phyloP scores from a whole-genome alignment of 2,888 invertebrate genomes.

The Asteroscopus sphinx region DNA sequence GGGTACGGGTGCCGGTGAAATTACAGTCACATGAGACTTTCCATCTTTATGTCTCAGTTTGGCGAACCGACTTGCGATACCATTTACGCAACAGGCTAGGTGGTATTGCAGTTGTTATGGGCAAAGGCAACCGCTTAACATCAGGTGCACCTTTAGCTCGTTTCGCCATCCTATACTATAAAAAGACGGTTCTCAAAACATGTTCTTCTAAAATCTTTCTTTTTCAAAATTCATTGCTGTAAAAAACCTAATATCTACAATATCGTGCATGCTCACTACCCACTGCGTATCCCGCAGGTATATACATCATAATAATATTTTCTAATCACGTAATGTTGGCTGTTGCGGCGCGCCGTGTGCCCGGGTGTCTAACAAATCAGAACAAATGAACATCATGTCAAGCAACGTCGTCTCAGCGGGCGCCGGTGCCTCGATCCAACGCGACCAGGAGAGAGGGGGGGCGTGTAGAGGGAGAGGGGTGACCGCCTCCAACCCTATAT shows the following conservation, averaged over 20 bases:
- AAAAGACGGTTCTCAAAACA: too few species aligned
- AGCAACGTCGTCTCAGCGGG: slow-evolving; percentile 76
- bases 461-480: slow-evolving; percentile 22
- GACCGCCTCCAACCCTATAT: slow-evolving; percentile 57
- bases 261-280: slow-evolving; percentile 19
- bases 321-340: slow-evolving; percentile 74
- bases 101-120: too few species aligned
- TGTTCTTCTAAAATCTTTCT: too few species aligned
- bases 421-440: slow-evolving; percentile 54
- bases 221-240: too few species aligned
- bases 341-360: slow-evolving; percentile 60
- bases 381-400: slow-evolving; percentile 82
- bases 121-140: too few species aligned
- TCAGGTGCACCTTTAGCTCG: too few species aligned
- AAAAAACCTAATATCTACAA: background rate
- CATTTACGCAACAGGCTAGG: too few species aligned
- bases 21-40: too few species aligned
- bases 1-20: too few species aligned
- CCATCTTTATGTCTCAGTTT: too few species aligned
- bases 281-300: slow-evolving; percentile 46
- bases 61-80: too few species aligned
- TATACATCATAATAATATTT: slow-evolving; percentile 65
- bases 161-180: too few species aligned
- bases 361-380: slow-evolving; percentile 78
- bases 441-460: slow-evolving; percentile 29